These are phyloP conservation scores for Onthophagus taurus DNA, from an alignment of 1,140 invertebrate species.

Conservation along the genomic window DNA sequence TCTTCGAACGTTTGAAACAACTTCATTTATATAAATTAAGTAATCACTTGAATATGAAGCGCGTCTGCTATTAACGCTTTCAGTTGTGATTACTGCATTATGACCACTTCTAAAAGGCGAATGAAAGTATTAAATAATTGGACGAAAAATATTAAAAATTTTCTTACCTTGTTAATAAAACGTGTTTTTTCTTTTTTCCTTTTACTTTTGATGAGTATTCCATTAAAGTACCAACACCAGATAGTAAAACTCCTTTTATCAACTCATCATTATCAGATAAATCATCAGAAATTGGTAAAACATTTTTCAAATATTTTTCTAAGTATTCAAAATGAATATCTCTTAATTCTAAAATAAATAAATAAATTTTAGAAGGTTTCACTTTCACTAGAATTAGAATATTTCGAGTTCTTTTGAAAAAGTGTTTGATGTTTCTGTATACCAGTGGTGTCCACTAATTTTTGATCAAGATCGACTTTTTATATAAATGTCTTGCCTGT, in stretches of 20 bases:
- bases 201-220: conserved; percentile 27
- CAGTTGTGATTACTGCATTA: conserved; percentile 30
- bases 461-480: too few species aligned
- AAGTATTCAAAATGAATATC: conserved; percentile 34
- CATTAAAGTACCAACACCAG: conserved; percentile 32
- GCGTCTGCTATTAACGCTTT: conserved; percentile 33
- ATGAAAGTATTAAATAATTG: conserved; percentile 10
- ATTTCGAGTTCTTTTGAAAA: too few species aligned
- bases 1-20: conserved; percentile 31
- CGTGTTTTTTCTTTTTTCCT: conserved; percentile 29
- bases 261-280: conserved; percentile 33
- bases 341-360: conserved; percentile 29
- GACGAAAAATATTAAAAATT: conserved; percentile 3
- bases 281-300: conserved; percentile 28
- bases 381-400: background rate
- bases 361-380: background rate
- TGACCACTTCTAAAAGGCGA: conserved; percentile 30
- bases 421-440: too few species aligned
- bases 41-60: conserved; percentile 26
- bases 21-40: conserved; percentile 36
- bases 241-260: conserved; percentile 32
- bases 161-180: conserved; percentile 29
- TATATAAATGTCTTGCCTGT: too few species aligned
- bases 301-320: conserved; percentile 24
- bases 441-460: too few species aligned